Base-by-base conservation (phyloP, 2,888 invertebrate species). In the Schrankia costaestrigalis region DNA sequence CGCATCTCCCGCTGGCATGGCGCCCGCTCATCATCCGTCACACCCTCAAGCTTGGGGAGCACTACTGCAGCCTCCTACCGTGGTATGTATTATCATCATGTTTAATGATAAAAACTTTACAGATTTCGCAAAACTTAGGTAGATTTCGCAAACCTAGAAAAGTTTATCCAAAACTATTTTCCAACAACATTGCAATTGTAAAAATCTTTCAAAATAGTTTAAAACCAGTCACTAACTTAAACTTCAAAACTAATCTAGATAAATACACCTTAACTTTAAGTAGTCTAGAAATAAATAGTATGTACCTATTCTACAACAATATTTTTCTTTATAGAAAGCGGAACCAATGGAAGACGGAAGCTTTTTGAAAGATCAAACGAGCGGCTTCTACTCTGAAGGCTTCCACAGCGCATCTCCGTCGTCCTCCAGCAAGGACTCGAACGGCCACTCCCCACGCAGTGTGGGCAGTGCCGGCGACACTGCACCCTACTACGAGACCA, bases 361-460 rank as follows among this genome's bases (percentile, higher is more conserved):
- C 46, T 87, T 79, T 54, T 55, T 81, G 4, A 90, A 90, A 56
- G 91, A 91, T 42, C 91, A 90, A 52, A 89, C 90, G 1, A 89
- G 91, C 37, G 89, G 90, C 4, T 91, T 91, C 53, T 90, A 90
- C 54, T 90, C 90, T n/a, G 90, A 90, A 51, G 88, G 88, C 2
- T 90, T 90, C 56, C 89, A 89, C 52, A 90, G 90, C 41, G 89
- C 90, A 0, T 91, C 91, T 0, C 91, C 91, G 0, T 89, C 89
- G 1, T 90, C 89, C 6, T 90, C 90, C 31, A 87, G 87, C 52
- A 88, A 88, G 47, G 88, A 89, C 46, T 89, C 87, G 0, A 84
- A 82, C 48, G 83, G 81, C 0, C 82, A 85, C 50, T 89, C 89
- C 1, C 89, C 89, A 1, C 77, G 80, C 31, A 87, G 87, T 54